A percentile compares a stretch with the other conserved stretches of the same genome.
phyloP scores from a whole-genome alignment of 2,797 vertebrate genomes.

The Sebastolobus alascanus region DNA sequence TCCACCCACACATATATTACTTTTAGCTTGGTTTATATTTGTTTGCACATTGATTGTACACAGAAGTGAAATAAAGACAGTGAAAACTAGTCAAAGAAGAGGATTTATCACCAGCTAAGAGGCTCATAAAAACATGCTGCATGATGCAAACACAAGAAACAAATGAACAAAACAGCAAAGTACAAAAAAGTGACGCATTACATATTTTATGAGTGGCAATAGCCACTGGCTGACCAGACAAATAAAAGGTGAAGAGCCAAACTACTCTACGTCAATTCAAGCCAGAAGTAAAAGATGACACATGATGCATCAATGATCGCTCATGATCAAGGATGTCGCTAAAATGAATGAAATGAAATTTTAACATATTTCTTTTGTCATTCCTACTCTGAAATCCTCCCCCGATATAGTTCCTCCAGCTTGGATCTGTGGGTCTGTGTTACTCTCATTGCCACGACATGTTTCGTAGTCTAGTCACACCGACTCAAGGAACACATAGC shows the following conservation, averaged over 20 bases:
- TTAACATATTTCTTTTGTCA: constrained; percentile 6
- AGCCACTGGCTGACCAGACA: neutral
- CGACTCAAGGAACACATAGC: constrained; percentile 45
- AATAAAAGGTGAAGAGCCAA: neutral
- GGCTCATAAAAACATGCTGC: neutral
- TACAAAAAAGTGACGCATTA: neutral
- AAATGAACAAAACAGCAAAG: neutral
- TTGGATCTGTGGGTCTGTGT: constrained; percentile 18
- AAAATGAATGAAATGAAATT: neutral
- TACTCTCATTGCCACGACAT: constrained; percentile 37
- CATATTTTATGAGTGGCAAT: neutral
- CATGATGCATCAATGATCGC: neutral
- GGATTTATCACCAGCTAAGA: neutral
- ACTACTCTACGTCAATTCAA: neutral
- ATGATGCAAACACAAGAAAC: neutral
- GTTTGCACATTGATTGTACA: constrained; percentile 18
- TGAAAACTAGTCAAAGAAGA: neutral
- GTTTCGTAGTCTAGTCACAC: constrained; percentile 57
- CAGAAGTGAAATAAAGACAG: constrained; percentile 21
- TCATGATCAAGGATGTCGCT: neutral
- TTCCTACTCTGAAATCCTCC: neutral
- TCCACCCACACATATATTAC: constrained; percentile 34
- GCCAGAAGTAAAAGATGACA: constrained; percentile 1
- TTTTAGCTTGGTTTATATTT: constrained; percentile 12
- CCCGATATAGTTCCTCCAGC: constrained; percentile 11